Percentiles rank a stretch among this genome's conserved stretches.
phyloP scores from a whole-genome alignment of 2,113 vertebrate genomes.

The Corythornis vintsioides region DNA sequence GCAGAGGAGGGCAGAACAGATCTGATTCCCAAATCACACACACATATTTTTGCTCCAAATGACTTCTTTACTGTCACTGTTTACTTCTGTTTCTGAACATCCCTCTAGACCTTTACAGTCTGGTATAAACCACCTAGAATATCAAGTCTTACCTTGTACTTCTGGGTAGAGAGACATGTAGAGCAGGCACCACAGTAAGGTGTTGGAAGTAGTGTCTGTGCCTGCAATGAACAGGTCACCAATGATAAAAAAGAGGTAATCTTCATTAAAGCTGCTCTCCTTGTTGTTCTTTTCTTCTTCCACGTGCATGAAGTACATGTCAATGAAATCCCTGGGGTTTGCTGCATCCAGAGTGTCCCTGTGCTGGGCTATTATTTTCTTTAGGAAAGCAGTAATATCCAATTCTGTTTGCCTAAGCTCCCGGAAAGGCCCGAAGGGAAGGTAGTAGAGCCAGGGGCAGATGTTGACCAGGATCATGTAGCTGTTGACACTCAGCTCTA shows the following conservation, averaged over 20 bases:
- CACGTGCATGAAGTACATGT: conserved; percentile 92
- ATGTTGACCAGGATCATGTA: conserved; percentile 87
- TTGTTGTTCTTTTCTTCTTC: conserved; percentile 75
- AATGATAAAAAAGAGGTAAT: conserved; percentile 94
- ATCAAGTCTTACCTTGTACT: conserved; percentile 84
- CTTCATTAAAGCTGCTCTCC: conserved; percentile 86
- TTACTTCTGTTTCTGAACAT: not conserved
- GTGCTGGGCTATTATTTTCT: conserved; percentile 87
- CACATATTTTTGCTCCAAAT: not conserved
- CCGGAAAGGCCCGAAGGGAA: conserved; percentile 88
- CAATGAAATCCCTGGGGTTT: conserved; percentile 90
- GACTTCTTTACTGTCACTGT: fast-evolving
- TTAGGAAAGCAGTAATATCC: conserved; percentile 90
- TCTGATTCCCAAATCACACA: not conserved
- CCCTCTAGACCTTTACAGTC: not conserved
- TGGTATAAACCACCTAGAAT: not conserved
- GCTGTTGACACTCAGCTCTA: conserved; percentile 86
- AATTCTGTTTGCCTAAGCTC: conserved; percentile 85
- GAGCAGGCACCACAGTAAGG: conserved; percentile 93
- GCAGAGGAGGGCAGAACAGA: not conserved
- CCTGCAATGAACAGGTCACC: conserved; percentile 95
- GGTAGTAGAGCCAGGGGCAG: conserved; percentile 88
- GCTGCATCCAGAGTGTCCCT: conserved; percentile 79
- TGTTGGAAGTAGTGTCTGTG: conserved; percentile 95
- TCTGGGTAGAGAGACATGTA: conserved; percentile 88